Base-by-base conservation (phyloP, 2,113 vertebrate genomes). In the Fregata magnificens region DNA sequence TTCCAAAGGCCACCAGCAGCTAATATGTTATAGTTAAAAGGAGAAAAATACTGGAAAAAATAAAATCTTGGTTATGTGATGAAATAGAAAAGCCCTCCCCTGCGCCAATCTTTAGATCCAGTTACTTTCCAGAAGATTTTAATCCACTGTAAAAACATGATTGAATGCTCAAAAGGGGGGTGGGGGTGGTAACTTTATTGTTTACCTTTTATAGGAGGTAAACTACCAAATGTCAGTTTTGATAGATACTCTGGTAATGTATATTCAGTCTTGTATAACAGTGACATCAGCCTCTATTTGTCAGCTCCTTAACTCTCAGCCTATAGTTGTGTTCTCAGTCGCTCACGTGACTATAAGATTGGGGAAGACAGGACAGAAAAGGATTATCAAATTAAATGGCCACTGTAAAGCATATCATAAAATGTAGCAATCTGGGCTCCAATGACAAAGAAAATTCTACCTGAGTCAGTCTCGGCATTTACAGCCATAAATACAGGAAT, bases 1-100 rank as follows among this genome's bases (percentile, higher is more conserved):
- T 95, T 96, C 82, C 93, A 96, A 96, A 92, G 86, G 93, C 86
- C 81, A 94, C 86, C 84, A 96, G 62, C 91, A 96, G 86, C 62
- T 95, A 71, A 50, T 88, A 87, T 47, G 70, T 56, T 93, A 89
- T 56, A 87, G 70, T 89, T 85, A 90, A 93, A 94, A 82, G 86
- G 66, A 90, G 74, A 84, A 96, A 76, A 87, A 93, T 63, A 84
- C 25, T 59, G 29, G 34, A 28, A 80, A 71, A 93, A 86, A 50
- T 4, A 55, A 80, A 69, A 79, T 49, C 73, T 82, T 95, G 83
- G 73, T 81, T 79, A 6, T 21, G 52, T 44, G 36, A 78, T 95
- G 25, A 65, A 91, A 80, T 3, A 90, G 18, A 78, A 78, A 79
- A 95, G 9, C 20, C 3, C 5, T 42, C 42, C 42, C 42, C 42